phyloP scores from a whole-genome alignment of 1,140 invertebrate genomes.

The Hycleus phaleratus region DNA sequence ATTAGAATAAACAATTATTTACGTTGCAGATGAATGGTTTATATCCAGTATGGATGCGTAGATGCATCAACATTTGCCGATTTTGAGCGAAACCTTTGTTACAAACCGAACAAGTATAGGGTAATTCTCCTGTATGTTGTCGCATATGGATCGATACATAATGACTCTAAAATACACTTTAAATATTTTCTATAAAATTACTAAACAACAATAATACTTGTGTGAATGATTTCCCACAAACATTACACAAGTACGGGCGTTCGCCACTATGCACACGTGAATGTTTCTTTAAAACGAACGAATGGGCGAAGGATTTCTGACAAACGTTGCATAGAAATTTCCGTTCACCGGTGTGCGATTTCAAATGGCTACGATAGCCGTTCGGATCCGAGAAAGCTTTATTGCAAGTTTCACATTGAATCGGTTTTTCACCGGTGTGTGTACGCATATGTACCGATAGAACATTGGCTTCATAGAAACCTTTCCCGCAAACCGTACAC shows the following conservation, averaged over 20 bases:
- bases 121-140: constrained; percentile 30
- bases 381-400: constrained; percentile 41
- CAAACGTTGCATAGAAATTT: constrained; percentile 31
- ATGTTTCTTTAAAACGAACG: constrained; percentile 35
- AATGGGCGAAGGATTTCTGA: constrained; percentile 33
- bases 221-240: constrained; percentile 25
- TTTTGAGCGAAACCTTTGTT: constrained; percentile 30
- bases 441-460: constrained; percentile 26
- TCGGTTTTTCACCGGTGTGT: constrained; percentile 41
- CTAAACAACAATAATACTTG: constrained; percentile 1
- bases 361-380: constrained; percentile 39
- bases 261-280: constrained; percentile 32
- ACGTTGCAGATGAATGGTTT: constrained; percentile 24
- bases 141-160: constrained; percentile 25
- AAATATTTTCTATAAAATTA: not conserved
- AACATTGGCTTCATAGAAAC: constrained; percentile 26
- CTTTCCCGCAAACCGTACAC: constrained; percentile 30
- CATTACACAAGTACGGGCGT: constrained; percentile 28
- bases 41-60: constrained; percentile 19
- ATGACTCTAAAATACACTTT: constrained; percentile 19
- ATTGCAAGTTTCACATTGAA: constrained; percentile 39
- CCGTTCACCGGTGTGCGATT: constrained; percentile 40
- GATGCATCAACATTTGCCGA: constrained; percentile 23
- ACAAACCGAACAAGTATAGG: constrained; percentile 29
- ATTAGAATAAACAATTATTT: not conserved